Evolutionary conservation across 2,113 vertebrate species (phyloP).

Genomic region (Bungarus multicinctus): DNA sequence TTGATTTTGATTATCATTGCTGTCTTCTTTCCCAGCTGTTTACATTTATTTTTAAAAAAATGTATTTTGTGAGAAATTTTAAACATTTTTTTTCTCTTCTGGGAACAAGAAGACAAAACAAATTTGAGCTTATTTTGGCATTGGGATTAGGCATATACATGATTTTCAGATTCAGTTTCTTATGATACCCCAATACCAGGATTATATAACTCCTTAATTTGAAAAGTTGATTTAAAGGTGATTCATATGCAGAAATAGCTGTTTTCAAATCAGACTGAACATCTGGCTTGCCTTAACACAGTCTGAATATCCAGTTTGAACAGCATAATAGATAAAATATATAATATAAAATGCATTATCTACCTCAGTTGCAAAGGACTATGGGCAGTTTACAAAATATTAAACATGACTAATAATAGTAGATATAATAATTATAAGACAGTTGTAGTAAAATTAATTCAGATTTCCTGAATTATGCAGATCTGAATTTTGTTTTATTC

Average conservation of each 20-base stretch:
- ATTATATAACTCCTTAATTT: background rate
- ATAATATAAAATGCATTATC: background rate
- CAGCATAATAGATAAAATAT: background rate
- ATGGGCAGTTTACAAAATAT: background rate
- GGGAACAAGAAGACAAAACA: background rate
- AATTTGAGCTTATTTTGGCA: background rate
- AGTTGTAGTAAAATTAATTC: background rate
- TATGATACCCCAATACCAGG: background rate
- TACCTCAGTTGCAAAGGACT: background rate
- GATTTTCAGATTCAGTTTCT: background rate
- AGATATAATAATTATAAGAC: background rate
- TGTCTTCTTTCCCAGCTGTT: background rate
- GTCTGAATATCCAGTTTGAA: background rate
- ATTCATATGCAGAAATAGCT: background rate
- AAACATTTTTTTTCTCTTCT: background rate
- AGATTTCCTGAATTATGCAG: background rate
- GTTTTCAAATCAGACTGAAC: background rate
- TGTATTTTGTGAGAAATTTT: background rate
- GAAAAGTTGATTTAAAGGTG: background rate
- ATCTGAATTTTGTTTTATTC: background rate
- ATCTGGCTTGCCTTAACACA: background rate
- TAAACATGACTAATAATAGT: background rate
- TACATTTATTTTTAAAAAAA: background rate
- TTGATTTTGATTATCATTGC: background rate
- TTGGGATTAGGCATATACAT: background rate